Base-by-base conservation (phyloP, 2,113 vertebrate genomes). In the Gobio gobio region DNA sequence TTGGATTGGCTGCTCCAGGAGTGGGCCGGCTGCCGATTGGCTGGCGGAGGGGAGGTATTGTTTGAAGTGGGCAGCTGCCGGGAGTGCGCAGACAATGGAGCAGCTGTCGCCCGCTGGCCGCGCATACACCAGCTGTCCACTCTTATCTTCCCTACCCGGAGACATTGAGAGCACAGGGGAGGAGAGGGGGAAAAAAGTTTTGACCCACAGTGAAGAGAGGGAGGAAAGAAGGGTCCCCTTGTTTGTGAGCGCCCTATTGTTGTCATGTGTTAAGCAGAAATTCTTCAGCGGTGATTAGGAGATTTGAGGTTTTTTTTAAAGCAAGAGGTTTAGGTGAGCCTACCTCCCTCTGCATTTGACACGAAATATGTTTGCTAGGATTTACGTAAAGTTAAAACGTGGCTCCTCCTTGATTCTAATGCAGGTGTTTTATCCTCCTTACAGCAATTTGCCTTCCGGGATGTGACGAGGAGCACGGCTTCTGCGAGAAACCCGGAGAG, bases 71-170 rank as follows among this genome's bases (percentile, higher is more conserved):
- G 95, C 95, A 95, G 95, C 94, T 95, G 94, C 94, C 95, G 96
- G 95, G 96, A 96, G 96, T 94, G 96, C 92, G 93, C 93, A 97
- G 95, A 99, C 98, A 99, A 99, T 99, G 94, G 97, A 96, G 97
- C 98, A 99, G 98, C 98, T 99, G 98, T 98, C 97, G 94, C 92
- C 95, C 96, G 95, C 96, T 97, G 97, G 96, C 96, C 95, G 96
- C 95, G 96, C 96, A 97, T 96, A 97, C 95, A 96, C 98, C 98
- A 99, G 97, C 98, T 99, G 98, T 98, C 98, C 96, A 97, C 96
- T 97, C 97, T 98, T 99, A 99, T 99, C 97, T 97, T 93, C 94
- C 96, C 96, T 96, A 96, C 96, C 96, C 94, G 95, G 96, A 95
- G 97, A 97, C 96, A 97, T 96, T 96, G 96, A 96, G 96, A 94